phyloP scores from a whole-genome alignment of 2,113 vertebrate genomes.

The Coturnix japonica region DNA sequence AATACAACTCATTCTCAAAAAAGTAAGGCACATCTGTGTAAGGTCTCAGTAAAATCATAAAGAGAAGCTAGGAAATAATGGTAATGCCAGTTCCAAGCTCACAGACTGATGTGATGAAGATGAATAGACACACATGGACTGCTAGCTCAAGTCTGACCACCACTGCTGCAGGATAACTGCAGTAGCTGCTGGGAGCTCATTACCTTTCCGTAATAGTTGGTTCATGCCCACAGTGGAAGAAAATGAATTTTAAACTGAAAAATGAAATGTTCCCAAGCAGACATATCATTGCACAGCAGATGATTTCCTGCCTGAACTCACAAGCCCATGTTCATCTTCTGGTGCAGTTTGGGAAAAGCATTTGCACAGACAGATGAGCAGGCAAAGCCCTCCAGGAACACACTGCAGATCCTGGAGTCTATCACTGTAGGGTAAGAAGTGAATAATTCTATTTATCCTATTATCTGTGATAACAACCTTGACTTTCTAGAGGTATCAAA shows the following conservation, averaged over 20 bases:
- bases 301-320: not conserved
- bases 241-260: slow-evolving; percentile 36
- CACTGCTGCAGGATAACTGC: rapidly evolving
- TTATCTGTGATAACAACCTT: not conserved
- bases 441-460: not conserved
- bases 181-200: not conserved
- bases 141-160: not conserved
- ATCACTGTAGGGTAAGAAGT: not conserved
- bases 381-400: not conserved
- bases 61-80: not conserved
- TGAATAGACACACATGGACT: not conserved
- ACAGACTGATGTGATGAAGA: not conserved
- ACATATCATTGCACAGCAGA: not conserved
- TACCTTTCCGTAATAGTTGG: not conserved
- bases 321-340: not conserved
- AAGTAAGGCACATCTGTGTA: not conserved
- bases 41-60: not conserved
- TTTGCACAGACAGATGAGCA: rapidly evolving
- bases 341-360: not conserved
- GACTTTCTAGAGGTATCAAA: not conserved
- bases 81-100: not conserved
- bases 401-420: rapidly evolving
- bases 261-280: not conserved
- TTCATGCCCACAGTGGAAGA: slow-evolving; percentile 16
- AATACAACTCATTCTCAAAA: not conserved